phyloP scores from a whole-genome alignment of 64 coral and sea anemone species.

The Pachyseris speciosa region DNA sequence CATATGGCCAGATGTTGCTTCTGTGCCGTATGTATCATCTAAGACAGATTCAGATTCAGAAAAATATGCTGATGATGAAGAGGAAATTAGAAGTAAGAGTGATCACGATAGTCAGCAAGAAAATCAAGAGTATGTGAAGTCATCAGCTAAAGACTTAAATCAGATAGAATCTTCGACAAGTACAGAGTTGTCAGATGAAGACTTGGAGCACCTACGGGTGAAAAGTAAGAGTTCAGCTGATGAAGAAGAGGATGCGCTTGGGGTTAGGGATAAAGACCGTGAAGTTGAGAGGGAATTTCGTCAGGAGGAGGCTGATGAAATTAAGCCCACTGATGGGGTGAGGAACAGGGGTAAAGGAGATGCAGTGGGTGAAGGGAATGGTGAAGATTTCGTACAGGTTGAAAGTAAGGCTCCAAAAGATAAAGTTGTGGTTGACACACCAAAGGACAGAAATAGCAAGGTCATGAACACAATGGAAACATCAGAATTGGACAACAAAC shows the following conservation, averaged over 20 bases:
- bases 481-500: background rate
- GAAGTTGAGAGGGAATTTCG: background rate
- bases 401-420: background rate
- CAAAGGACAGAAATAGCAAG: background rate
- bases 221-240: background rate
- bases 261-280: background rate
- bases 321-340: background rate
- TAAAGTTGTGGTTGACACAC: background rate
- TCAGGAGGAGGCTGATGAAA: background rate
- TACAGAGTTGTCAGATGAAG: background rate
- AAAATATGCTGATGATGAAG: background rate
- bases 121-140: background rate
- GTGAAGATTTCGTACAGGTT: background rate
- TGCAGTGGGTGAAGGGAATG: background rate
- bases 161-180: background rate
- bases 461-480: background rate
- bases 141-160: background rate
- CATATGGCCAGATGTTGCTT: background rate
- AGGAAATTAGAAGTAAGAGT: background rate
- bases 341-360: background rate
- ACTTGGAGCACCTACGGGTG: slow-evolving; percentile 12
- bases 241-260: background rate
- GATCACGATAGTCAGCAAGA: background rate
- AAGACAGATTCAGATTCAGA: background rate
- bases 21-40: background rate